Conservation (phyloP, 1,140 invertebrate genomes). For the Druon quercuslanigerum region DNA sequence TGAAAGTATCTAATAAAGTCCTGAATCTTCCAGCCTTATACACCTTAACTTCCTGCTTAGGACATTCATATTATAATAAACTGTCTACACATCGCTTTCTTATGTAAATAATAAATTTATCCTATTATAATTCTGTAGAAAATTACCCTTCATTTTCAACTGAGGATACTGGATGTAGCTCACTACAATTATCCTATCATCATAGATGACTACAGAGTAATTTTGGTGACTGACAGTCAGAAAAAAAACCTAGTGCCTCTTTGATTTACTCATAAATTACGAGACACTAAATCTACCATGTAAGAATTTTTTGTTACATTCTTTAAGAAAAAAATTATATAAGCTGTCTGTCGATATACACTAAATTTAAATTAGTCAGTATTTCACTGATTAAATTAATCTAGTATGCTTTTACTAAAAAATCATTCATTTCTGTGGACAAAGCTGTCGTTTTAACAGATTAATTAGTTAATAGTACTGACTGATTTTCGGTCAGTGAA, state of each 20-base stretch:
- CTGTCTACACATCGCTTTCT: not conserved
- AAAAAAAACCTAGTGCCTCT: not conserved
- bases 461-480: no score
- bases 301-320: not conserved
- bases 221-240: not conserved
- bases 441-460: no score
- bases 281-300: not conserved
- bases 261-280: not conserved
- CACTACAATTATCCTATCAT: not conserved
- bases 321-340: not conserved
- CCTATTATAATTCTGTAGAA: slow-evolving; percentile 3
- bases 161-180: not conserved
- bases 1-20: slow-evolving; percentile 27
- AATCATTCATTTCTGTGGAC: no score
- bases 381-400: no score
- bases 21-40: not conserved
- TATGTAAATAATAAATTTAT: slow-evolving; percentile 19
- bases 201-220: not conserved
- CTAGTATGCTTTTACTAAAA: no score
- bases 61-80: slow-evolving; percentile 21
- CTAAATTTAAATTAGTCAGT: no score
- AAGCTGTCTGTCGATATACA: no score
- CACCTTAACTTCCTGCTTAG: not conserved
- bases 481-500: no score
- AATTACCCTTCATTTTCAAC: not conserved